Percentiles rank a stretch among this genome's conserved stretches.
phyloP scores from a whole-genome alignment of 1,140 invertebrate genomes.

The Scylla paramamosain region DNA sequence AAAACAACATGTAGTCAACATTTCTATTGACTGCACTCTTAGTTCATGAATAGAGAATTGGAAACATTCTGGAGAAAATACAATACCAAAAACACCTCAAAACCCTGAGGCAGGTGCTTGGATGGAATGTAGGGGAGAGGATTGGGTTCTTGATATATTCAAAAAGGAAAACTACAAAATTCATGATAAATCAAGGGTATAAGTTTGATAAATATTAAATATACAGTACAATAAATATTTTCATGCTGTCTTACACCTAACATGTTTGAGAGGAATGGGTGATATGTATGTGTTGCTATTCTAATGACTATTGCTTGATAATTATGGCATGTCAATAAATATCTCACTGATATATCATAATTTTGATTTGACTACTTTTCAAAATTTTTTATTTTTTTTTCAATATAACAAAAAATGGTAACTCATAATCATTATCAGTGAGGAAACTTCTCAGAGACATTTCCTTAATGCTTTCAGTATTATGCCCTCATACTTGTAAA shows the following conservation, averaged over 20 bases:
- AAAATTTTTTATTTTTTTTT: no score
- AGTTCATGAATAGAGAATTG: not conserved
- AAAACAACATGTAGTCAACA: not conserved
- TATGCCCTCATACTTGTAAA: no score
- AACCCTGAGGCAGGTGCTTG: not conserved
- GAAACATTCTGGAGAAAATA: not conserved
- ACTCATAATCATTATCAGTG: no score
- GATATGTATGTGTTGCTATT: constrained; percentile 9
- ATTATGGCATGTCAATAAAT: no score
- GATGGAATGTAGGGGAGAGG: not conserved
- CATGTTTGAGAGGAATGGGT: not conserved
- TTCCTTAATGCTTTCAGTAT: no score
- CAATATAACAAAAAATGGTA: no score
- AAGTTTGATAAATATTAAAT: not conserved
- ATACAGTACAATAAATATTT: not conserved
- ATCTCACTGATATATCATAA: no score
- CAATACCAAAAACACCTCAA: not conserved
- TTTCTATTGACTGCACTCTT: not conserved
- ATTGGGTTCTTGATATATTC: not conserved
- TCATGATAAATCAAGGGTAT: not conserved
- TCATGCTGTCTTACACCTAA: not conserved
- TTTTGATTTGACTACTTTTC: no score
- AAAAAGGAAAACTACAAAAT: not conserved
- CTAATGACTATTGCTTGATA: not conserved
- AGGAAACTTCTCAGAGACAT: no score